Base-by-base conservation (phyloP, 2,113 vertebrate species). In the Engystomops pustulosus region DNA sequence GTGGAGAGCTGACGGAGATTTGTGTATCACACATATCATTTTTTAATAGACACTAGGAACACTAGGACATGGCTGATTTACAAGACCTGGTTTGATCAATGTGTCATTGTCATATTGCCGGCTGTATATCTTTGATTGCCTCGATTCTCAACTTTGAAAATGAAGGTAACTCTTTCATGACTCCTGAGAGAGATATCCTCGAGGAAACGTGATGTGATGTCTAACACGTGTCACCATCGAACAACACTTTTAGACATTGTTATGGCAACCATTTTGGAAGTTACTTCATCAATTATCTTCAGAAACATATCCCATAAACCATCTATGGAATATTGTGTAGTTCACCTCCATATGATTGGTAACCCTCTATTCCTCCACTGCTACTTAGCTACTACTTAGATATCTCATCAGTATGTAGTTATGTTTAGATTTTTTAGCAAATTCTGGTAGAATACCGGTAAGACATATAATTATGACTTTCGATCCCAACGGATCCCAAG, bases 61-160 rank as follows among this genome's bases (percentile, higher is more conserved):
- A 67, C 58, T 80, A 60, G 23, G 78, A 80, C 55, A 67, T 67
- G 60, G 23, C 38, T 80, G 78, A 80, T 67, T 80, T 80, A 80
- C 58, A 80, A 62, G 36, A 47, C 58, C 41, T 68, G 41, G 58
- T 80, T 80, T 80, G 78, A 80, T 80, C 78, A 67, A 80, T 80
- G 78, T 49, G 58, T 80, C 78, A 67, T 47, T 60, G 36, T 17
- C 60, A 45, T 68, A 49, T 80, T 23, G 38, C n/a, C n/a, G n/a
- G 60, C 60, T 44, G 41, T 80, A 80, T 44, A 65, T 79, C 38
- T 65, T 79, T 65, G 45, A 72, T 72, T 47, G 44, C 44, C 44
- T 44, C 25, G 20, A 47, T 47, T 72, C 23, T 45, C 70, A 44
- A 30, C 44, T 44, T 47, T 72, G 25, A 71, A 71, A 45, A 45